These are phyloP conservation scores for Cremastinae sp. DNA, from an alignment of 2,888 invertebrate species.

Conservation along the genomic window DNA sequence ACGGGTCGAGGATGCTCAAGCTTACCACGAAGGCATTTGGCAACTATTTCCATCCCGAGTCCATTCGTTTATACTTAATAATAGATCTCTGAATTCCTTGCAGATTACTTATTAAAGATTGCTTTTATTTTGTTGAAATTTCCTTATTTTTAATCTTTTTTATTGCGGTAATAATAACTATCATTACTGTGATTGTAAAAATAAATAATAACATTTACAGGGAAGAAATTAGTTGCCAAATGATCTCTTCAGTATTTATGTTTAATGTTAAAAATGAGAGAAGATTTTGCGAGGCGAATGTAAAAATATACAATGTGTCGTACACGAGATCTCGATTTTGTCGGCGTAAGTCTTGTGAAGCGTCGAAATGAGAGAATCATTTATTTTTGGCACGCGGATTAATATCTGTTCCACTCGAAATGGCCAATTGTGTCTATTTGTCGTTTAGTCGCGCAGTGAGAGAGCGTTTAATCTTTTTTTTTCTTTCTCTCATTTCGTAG, in stretches of 20 bases:
- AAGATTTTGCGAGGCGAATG: too few relatives aligned
- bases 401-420: not conserved
- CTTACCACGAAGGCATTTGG: not conserved
- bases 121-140: too few relatives aligned
- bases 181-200: not conserved
- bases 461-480: not conserved
- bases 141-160: too few relatives aligned
- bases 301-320: not conserved
- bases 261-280: too few relatives aligned
- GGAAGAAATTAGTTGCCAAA: not conserved
- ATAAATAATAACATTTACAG: not conserved
- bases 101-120: too few relatives aligned
- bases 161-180: too few relatives aligned
- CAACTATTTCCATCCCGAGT: slow-evolving; percentile 7
- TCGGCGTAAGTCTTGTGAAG: not conserved
- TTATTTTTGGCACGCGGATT: slow-evolving; percentile 23
- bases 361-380: slow-evolving; percentile 16
- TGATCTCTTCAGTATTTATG: too few relatives aligned
- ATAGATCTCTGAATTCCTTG: not conserved
- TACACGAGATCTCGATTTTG: not conserved
- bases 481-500: slow-evolving; percentile 22
- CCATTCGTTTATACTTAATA: not conserved
- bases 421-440: slow-evolving; percentile 23
- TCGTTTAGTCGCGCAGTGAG: slow-evolving; percentile 3
- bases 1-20: not conserved